Evolutionary conservation across 2,797 vertebrate species (phyloP).

Genomic region (Hapalemur alaotrensis): DNA sequence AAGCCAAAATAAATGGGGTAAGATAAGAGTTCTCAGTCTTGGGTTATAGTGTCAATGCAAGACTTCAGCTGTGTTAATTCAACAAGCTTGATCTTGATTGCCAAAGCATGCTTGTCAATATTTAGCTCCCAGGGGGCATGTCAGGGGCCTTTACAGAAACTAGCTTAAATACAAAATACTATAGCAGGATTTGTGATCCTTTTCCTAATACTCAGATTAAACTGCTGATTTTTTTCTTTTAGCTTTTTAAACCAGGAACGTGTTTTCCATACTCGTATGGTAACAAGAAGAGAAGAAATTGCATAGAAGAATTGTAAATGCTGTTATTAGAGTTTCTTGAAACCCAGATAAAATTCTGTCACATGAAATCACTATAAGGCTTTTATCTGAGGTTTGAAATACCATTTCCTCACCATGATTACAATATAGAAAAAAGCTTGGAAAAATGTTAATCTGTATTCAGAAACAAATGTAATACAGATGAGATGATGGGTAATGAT

Average conservation of each 20-base stretch:
- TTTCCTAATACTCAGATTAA: slow-evolving; percentile 87
- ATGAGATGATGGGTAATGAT: slow-evolving; percentile 31
- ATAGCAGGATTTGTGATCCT: slow-evolving; percentile 84
- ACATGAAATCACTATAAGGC: slow-evolving; percentile 69
- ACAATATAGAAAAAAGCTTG: slow-evolving; percentile 53
- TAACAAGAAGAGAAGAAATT: slow-evolving; percentile 73
- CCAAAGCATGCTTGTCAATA: slow-evolving; percentile 87
- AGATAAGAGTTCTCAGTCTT: slow-evolving; percentile 82
- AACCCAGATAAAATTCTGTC: slow-evolving; percentile 79
- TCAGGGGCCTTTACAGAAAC: slow-evolving; percentile 81
- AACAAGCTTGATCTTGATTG: slow-evolving; percentile 86
- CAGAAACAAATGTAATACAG: slow-evolving; percentile 52
- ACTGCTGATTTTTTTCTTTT: slow-evolving; percentile 77
- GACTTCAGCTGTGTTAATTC: slow-evolving; percentile 84
- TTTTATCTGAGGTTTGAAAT: slow-evolving; percentile 75
- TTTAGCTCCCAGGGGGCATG: slow-evolving; percentile 81
- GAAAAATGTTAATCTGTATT: slow-evolving; percentile 51
- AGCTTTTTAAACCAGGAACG: slow-evolving; percentile 76
- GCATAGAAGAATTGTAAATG: slow-evolving; percentile 72
- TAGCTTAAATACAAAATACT: slow-evolving; percentile 84
- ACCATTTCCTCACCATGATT: slow-evolving; percentile 56
- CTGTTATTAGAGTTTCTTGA: slow-evolving; percentile 75
- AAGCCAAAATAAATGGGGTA: slow-evolving; percentile 80
- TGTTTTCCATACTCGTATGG: slow-evolving; percentile 73
- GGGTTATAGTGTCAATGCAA: slow-evolving; percentile 81